Conservation (phyloP, 1,140 invertebrate species). For the Brachystomella parvula region DNA sequence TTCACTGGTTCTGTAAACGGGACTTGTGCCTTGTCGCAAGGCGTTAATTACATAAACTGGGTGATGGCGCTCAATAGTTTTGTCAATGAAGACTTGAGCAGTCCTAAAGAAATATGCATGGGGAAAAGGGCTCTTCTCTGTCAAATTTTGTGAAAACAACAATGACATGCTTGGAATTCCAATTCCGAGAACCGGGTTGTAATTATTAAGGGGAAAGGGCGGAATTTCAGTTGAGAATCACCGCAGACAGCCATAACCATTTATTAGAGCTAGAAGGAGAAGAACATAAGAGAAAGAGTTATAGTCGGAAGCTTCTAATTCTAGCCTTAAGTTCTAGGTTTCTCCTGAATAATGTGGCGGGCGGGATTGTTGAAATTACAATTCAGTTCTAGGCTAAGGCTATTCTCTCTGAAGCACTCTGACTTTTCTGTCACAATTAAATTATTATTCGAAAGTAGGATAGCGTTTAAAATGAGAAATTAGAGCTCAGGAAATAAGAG, state of each 20-base stretch:
- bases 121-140: too few relatives aligned
- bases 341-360: background rate
- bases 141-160: too few relatives aligned
- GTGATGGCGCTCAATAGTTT: too few relatives aligned
- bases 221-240: too few relatives aligned
- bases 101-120: too few relatives aligned
- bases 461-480: background rate
- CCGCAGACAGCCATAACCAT: slow-evolving; percentile 8
- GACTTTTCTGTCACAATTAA: slow-evolving; percentile 9
- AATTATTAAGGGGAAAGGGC: too few relatives aligned
- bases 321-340: background rate
- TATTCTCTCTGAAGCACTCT: background rate
- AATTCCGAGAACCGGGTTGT: too few relatives aligned
- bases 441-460: background rate
- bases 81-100: too few relatives aligned
- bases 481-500: background rate
- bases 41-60: too few relatives aligned
- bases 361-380: slow-evolving; percentile 5
- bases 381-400: background rate
- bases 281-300: slow-evolving; percentile 6
- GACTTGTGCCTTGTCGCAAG: too few relatives aligned
- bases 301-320: background rate
- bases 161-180: too few relatives aligned
- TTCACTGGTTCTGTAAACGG: too few relatives aligned
- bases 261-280: slow-evolving; percentile 2